Conservation (phyloP, 2,113 vertebrate genomes). For the Siphamia tubifer region DNA sequence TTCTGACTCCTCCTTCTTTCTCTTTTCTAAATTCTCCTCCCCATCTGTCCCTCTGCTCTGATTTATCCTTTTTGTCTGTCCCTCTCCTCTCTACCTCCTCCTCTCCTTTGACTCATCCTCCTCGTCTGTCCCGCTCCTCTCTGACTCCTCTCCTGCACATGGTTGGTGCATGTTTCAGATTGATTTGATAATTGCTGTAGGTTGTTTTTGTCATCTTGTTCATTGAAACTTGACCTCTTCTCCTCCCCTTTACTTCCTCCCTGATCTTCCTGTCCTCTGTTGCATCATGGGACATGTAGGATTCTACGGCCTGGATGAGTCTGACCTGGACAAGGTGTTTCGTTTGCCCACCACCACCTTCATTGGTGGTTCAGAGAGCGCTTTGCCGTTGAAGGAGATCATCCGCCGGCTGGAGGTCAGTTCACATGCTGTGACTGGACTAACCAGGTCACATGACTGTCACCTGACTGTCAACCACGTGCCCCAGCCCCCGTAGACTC, state of each 20-base stretch:
- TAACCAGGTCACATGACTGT: no score
- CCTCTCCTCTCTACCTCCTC: not conserved
- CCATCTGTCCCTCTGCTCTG: not conserved
- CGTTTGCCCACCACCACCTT: constrained; percentile 97
- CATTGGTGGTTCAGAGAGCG: constrained; percentile 92
- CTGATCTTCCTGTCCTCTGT: no score
- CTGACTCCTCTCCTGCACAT: no score
- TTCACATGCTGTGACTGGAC: not conserved
- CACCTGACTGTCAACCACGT: no score
- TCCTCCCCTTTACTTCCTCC: no score
- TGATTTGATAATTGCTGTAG: no score
- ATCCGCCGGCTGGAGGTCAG: constrained; percentile 93
- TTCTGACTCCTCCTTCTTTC: not conserved
- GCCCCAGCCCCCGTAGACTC: no score
- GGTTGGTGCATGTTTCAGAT: no score
- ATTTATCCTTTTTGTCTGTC: not conserved
- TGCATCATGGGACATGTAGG: constrained; percentile 79
- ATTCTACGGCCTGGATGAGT: constrained; percentile 95
- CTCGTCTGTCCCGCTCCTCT: no score
- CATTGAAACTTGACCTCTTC: no score
- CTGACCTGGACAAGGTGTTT: constrained; percentile 96
- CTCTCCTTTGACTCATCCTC: no score
- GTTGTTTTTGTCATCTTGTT: no score
- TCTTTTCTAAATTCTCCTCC: not conserved
- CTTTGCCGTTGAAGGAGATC: constrained; percentile 93